phyloP scores from a whole-genome alignment of 2,113 vertebrate species.

The Prionailurus bengalensis region DNA sequence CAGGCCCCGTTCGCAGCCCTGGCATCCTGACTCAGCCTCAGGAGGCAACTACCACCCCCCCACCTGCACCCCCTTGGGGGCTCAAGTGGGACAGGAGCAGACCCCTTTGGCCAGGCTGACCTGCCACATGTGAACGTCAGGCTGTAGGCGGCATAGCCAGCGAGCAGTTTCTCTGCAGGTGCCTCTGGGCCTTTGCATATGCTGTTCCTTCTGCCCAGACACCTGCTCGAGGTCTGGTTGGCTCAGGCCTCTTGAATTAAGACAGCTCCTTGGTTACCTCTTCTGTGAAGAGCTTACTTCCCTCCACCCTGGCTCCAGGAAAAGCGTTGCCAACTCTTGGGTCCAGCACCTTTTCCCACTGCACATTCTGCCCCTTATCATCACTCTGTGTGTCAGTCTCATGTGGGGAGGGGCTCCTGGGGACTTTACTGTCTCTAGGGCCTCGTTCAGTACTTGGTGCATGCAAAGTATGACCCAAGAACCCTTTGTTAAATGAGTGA shows the following conservation, averaged over 20 bases:
- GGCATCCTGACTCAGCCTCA: not conserved
- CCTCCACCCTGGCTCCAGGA: not conserved
- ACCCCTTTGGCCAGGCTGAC: not conserved
- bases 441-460: not conserved
- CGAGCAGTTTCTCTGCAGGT: not conserved
- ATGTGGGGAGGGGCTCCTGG: not conserved
- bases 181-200: not conserved
- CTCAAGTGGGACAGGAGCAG: not conserved
- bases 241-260: not conserved
- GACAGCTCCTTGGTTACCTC: not conserved
- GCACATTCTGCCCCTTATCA: accelerated
- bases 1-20: not conserved
- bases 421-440: not conserved
- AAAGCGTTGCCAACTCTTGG: not conserved
- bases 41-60: no score
- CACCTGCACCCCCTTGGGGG: not conserved
- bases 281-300: not conserved
- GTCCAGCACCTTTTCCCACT: not conserved
- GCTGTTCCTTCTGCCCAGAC: not conserved
- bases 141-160: not conserved
- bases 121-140: not conserved
- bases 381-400: not conserved
- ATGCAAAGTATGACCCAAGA: not conserved
- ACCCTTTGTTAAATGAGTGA: not conserved
- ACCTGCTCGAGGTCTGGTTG: not conserved